Evolutionary conservation across 1,140 invertebrate genomes (phyloP).

Genomic region (Diabrotica undecimpunctata): DNA sequence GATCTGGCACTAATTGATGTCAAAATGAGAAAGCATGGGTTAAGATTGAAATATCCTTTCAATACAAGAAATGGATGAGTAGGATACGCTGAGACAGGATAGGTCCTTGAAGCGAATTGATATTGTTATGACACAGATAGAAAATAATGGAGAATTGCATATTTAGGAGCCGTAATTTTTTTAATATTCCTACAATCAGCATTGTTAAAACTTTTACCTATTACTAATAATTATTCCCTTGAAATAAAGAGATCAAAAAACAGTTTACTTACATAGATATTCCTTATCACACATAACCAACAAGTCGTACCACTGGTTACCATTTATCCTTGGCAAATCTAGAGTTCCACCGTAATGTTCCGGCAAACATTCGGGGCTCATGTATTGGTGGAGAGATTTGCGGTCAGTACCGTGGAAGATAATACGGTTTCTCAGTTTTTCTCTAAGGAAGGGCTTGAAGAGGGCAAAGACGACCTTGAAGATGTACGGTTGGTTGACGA

Average conservation of each 20-base stretch:
- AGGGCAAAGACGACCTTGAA: conserved; percentile 85
- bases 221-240: too few relatives aligned
- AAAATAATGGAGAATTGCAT: too few relatives aligned
- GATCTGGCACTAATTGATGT: too few relatives aligned
- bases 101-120: too few relatives aligned
- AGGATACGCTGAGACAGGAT: too few relatives aligned
- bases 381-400: conserved; percentile 72
- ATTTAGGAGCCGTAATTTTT: too few relatives aligned
- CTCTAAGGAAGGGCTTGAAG: conserved; percentile 80
- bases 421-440: conserved; percentile 71
- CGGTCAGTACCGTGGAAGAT: conserved; percentile 81
- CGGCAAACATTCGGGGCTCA: conserved; percentile 75
- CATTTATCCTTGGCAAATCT: conserved; percentile 59
- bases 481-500: conserved; percentile 82
- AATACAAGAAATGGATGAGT: too few relatives aligned
- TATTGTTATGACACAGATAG: too few relatives aligned
- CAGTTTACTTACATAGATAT: conserved; percentile 58
- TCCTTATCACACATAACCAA: conserved; percentile 68
- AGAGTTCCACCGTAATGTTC: conserved; percentile 74
- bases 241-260: neutral
- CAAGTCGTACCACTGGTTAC: conserved; percentile 69
- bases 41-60: too few relatives aligned
- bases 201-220: too few relatives aligned
- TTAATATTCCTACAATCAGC: too few relatives aligned
- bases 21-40: too few relatives aligned